phyloP scores from a whole-genome alignment of 2,888 invertebrate genomes.

The Scelioninae gen. 2 region DNA sequence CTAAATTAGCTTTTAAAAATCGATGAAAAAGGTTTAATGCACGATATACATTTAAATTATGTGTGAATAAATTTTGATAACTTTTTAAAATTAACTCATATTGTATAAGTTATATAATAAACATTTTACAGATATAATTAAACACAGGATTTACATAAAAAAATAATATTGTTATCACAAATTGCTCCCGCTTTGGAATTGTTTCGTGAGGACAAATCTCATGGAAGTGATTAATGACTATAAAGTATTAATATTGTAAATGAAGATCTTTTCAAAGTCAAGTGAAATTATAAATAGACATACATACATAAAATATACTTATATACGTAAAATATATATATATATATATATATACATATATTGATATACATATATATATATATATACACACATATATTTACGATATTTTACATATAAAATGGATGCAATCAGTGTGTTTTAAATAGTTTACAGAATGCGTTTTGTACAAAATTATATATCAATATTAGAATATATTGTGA shows the following conservation, averaged over 20 bases:
- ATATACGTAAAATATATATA: conserved; percentile 9
- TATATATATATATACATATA: conserved; percentile 7
- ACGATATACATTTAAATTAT: no score
- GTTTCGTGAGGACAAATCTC: conserved; percentile 13
- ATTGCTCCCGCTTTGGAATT: conserved; percentile 2
- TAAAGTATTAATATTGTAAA: conserved; percentile 44
- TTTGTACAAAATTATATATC: conserved; percentile 43
- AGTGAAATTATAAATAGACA: no score
- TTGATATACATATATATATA: conserved; percentile 25
- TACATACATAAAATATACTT: no score
- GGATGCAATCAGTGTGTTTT: background rate
- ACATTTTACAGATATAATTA: no score
- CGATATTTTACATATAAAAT: conserved; percentile 12
- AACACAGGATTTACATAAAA: no score
- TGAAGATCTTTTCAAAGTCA: conserved; percentile 20
- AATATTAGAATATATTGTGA: conserved; percentile 14
- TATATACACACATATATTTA: conserved; percentile 29
- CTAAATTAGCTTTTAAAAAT: no score
- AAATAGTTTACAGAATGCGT: conserved; percentile 9
- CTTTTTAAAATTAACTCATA: no score
- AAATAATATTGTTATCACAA: background rate
- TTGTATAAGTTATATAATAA: no score
- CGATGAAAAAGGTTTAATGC: no score
- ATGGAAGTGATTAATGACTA: conserved; percentile 30
- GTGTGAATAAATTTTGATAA: no score